Conservation (phyloP, 2,797 vertebrate genomes). For the Sebastes cheni region DNA sequence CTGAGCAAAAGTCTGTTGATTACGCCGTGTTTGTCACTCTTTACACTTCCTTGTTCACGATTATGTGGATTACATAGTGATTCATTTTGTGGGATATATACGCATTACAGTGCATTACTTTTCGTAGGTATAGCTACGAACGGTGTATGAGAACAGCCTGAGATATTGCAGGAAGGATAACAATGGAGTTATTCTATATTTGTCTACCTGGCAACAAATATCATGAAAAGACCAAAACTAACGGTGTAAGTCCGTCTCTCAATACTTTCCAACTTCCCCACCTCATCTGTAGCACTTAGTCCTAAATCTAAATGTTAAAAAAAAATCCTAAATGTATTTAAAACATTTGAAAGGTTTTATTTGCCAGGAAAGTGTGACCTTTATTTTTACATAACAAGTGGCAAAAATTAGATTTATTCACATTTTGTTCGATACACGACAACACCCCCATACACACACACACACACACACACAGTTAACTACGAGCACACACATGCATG, state of each 20-base stretch:
- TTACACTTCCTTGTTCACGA: too few relatives aligned
- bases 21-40: too few relatives aligned
- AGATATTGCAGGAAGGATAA: not conserved
- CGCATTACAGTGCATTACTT: too few relatives aligned
- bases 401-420: too few relatives aligned
- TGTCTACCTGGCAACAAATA: not conserved
- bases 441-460: too few relatives aligned
- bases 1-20: too few relatives aligned
- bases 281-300: fast-evolving
- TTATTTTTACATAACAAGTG: not conserved
- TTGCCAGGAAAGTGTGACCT: not conserved
- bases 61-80: too few relatives aligned
- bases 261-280: not conserved
- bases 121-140: too few relatives aligned
- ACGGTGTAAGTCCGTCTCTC: not conserved
- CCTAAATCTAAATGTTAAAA: too few relatives aligned
- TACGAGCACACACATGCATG: not conserved
- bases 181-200: not conserved
- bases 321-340: not conserved
- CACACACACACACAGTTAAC: not conserved
- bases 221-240: not conserved
- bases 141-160: too few relatives aligned
- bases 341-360: not conserved
- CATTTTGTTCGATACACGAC: not conserved
- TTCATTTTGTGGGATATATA: too few relatives aligned